Percentiles rank a stretch among this genome's conserved stretches.
Conservation (phyloP, 2,888 invertebrate species). For the Cotesia congregata region DNA sequence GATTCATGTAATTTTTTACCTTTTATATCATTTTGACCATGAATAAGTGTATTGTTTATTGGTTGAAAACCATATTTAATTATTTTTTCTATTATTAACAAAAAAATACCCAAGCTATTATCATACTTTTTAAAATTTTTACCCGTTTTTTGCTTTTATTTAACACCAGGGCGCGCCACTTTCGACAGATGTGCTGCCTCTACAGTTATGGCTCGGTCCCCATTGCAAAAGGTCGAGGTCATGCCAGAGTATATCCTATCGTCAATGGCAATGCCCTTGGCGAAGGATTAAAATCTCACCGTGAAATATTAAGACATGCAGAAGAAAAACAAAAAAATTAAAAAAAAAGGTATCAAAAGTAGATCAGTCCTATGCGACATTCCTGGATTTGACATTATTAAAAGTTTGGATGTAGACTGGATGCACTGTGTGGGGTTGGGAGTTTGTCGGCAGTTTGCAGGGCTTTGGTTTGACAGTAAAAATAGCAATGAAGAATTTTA, state of each 20-base stretch:
- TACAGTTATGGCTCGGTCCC: too few species aligned
- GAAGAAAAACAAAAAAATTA: neutral
- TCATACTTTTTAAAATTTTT: too few species aligned
- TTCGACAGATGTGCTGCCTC: too few species aligned
- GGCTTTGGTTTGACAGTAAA: slow-evolving; percentile 29
- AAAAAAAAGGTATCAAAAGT: neutral
- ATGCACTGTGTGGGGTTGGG: slow-evolving; percentile 45
- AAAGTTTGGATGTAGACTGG: slow-evolving; percentile 44
- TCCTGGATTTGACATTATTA: slow-evolving; percentile 43
- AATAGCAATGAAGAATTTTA: slow-evolving; percentile 21
- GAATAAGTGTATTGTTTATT: too few species aligned
- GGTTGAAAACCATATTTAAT: too few species aligned
- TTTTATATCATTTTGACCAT: neutral
- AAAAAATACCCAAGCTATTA: too few species aligned
- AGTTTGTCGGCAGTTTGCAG: slow-evolving; percentile 39
- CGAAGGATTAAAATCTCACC: neutral
- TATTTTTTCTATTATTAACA: too few species aligned
- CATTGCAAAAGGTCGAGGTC: neutral
- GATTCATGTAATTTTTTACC: neutral
- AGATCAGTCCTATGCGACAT: slow-evolving; percentile 36
- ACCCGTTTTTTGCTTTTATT: too few species aligned
- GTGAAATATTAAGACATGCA: neutral
- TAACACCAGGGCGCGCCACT: too few species aligned
- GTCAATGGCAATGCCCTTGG: neutral
- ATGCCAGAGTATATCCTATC: neutral